Evolutionary conservation across 2,888 invertebrate genomes (phyloP).

Genomic region (Lithophane ornitopus): DNA sequence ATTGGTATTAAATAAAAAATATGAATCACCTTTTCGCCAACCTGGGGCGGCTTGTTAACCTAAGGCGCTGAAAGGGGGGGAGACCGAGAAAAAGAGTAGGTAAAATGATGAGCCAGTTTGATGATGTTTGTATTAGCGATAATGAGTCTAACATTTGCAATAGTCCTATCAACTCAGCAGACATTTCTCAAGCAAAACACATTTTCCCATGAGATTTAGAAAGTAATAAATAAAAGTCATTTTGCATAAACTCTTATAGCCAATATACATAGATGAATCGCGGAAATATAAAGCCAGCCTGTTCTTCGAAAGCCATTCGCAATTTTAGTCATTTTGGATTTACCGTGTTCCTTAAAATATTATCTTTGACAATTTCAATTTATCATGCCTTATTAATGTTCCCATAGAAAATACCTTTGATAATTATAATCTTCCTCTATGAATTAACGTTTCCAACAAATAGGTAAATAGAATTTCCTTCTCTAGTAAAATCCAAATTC

Average conservation of each 20-base stretch:
- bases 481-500: slow-evolving; percentile 35
- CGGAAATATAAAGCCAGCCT: not conserved
- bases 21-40: not conserved
- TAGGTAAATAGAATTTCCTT: slow-evolving; percentile 21
- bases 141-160: not conserved
- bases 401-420: slow-evolving; percentile 5
- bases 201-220: not conserved
- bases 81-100: not conserved
- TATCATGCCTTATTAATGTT: slow-evolving; percentile 29
- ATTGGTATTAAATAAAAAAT: not conserved
- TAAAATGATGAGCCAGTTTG: not conserved
- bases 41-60: not conserved
- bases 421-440: slow-evolving; percentile 12
- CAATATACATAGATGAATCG: not conserved
- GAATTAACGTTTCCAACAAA: slow-evolving; percentile 17
- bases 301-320: slow-evolving; percentile 26
- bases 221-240: slow-evolving; percentile 6
- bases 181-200: not conserved
- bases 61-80: not conserved
- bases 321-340: slow-evolving; percentile 16
- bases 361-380: slow-evolving; percentile 31
- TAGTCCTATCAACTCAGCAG: not conserved
- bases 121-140: not conserved
- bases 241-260: not conserved
- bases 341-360: slow-evolving; percentile 19